Base-by-base conservation (phyloP, 2,797 vertebrate genomes). In the Picus viridis region DNA sequence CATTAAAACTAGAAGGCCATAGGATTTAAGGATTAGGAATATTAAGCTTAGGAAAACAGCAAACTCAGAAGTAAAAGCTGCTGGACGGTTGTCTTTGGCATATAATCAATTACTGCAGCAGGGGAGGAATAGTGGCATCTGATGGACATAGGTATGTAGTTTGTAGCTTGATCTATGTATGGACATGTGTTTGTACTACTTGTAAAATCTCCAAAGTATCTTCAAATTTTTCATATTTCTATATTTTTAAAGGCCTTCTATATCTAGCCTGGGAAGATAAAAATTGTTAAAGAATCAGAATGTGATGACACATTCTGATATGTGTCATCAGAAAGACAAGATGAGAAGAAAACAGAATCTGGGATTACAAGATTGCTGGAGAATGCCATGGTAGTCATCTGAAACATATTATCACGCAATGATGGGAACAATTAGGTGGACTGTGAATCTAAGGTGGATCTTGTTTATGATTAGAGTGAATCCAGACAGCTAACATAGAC, bases 11-110 rank as follows among this genome's bases (percentile, higher is more conserved):
- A 90, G 73, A 70, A 73, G 56, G 53, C 78, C 67, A 5, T 30
- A 58, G 53, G 39, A 92, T 81, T 81, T 87, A 87, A 89, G 63
- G 72, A 87, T 83, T 83, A 83, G 30, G 26, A 87, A 88, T 76
- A 88, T 58, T 75, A 92, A 90, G 9, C 23, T 91, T 70, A 73
- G 67, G 78, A 94, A 83, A 93, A 78, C 9, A 78, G 13, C 43
- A 49, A 54, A 72, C 16, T 63, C n/a, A 6, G 32, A 78, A 94
- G 39, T 75, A 63, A 57, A 74, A 85, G n/a, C 39, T 89, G 30
- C 47, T 53, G 54, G 82, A 45, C 12, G n/a, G n/a, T 57, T 10
- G 2, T 57, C 30, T 78, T 56, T 34, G 56, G 67, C 24, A 67
- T 3, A 5, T 36, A 69, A 47, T 45, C 4, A 6, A 49, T 92